These are phyloP conservation scores for Lasioglossum baleicum DNA, from an alignment of 1,140 invertebrate species.

Conservation along the genomic window DNA sequence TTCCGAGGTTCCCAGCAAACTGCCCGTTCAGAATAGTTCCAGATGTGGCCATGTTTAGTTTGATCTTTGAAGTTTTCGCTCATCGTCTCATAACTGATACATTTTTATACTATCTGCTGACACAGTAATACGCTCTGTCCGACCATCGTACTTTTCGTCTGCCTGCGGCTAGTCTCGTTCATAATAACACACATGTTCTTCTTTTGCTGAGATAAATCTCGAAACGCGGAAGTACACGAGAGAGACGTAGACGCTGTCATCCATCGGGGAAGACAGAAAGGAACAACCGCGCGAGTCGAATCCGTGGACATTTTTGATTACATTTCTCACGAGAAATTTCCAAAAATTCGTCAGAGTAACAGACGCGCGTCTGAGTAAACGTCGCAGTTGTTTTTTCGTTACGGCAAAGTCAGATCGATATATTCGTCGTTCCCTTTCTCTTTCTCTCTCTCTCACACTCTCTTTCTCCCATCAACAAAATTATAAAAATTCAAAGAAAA, in stretches of 20 bases:
- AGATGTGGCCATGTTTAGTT: slow-evolving; percentile 80
- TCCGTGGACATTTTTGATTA: slow-evolving; percentile 17
- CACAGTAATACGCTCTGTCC: slow-evolving; percentile 68
- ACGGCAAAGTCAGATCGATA: slow-evolving; percentile 12
- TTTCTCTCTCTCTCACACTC: slow-evolving; percentile 37
- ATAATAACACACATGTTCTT: slow-evolving; percentile 46
- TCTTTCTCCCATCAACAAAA: not conserved
- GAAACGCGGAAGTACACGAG: slow-evolving; percentile 50
- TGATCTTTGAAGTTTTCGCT: slow-evolving; percentile 78
- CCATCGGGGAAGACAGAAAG: slow-evolving; percentile 22
- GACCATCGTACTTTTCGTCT: slow-evolving; percentile 68
- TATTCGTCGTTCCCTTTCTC: slow-evolving; percentile 53
- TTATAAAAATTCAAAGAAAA: slow-evolving; percentile 3
- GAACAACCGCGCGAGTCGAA: slow-evolving; percentile 26
- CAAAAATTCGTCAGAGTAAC: slow-evolving; percentile 14
- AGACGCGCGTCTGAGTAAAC: slow-evolving; percentile 36
- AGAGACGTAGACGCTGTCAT: slow-evolving; percentile 50
- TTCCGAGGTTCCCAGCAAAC: slow-evolving; percentile 54
- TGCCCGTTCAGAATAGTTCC: slow-evolving; percentile 78
- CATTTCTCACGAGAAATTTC: slow-evolving; percentile 6
- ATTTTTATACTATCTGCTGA: slow-evolving; percentile 65
- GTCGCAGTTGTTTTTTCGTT: slow-evolving; percentile 23
- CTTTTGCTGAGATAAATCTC: slow-evolving; percentile 57
- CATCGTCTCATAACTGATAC: slow-evolving; percentile 70
- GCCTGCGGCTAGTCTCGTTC: slow-evolving; percentile 66